phyloP scores from a whole-genome alignment of 2,888 invertebrate genomes.

The Cataglyphis altisquamis region DNA sequence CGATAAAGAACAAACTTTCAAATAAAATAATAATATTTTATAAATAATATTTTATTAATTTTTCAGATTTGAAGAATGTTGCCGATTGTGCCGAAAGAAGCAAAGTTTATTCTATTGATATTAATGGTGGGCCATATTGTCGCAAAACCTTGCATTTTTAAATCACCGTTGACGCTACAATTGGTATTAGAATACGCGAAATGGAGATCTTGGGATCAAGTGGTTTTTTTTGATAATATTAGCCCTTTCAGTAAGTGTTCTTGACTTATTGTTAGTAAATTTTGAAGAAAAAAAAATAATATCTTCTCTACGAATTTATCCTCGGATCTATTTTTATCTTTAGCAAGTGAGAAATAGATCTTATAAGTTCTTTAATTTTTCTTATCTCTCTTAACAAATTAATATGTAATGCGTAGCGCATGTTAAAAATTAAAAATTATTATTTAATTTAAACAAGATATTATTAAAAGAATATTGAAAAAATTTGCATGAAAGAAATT shows the following conservation, averaged over 20 bases:
- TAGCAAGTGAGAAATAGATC: background rate
- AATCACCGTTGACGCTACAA: slow-evolving; percentile 84
- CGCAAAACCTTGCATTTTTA: slow-evolving; percentile 67
- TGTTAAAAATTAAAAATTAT: background rate
- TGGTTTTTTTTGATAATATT: slow-evolving; percentile 86
- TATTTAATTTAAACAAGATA: background rate
- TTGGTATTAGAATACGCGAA: slow-evolving; percentile 87
- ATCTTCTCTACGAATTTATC: background rate
- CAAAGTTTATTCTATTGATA: slow-evolving; percentile 48
- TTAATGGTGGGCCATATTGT: slow-evolving; percentile 18
- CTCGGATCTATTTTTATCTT: background rate
- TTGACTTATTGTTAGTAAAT: background rate
- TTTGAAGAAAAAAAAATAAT: background rate
- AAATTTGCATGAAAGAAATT: background rate
- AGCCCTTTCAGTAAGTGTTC: slow-evolving; percentile 73
- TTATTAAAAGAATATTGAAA: background rate
- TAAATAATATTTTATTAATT: too few species aligned
- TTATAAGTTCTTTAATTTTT: background rate
- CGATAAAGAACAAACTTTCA: background rate
- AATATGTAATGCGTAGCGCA: background rate
- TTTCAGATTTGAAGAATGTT: slow-evolving; percentile 6
- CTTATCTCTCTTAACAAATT: background rate
- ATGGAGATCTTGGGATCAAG: slow-evolving; percentile 88
- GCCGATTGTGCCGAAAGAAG: slow-evolving; percentile 10
- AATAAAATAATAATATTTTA: slow-evolving; percentile 28